Percentiles rank a stretch among this genome's conserved stretches.
phyloP scores from a whole-genome alignment of 2,888 invertebrate species.

The Lomographa bimaculata region DNA sequence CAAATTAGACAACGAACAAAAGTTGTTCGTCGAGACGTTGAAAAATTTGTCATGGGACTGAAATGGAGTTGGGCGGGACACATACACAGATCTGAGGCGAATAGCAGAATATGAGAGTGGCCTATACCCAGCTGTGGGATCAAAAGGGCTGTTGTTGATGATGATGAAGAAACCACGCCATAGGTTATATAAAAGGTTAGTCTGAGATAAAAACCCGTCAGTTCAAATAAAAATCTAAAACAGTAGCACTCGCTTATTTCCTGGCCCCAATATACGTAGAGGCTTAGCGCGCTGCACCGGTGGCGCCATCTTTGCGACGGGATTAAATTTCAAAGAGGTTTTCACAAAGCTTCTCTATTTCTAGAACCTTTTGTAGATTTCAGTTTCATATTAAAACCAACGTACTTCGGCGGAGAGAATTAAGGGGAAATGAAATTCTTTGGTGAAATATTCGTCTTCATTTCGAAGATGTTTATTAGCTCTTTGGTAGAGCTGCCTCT shows the following conservation, averaged over 20 bases:
- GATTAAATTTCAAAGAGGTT: conserved; percentile 63
- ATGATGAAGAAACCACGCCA: too few relatives aligned
- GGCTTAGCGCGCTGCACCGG: conserved; percentile 48
- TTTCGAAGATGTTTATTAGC: conserved; percentile 20
- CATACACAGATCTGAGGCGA: too few relatives aligned
- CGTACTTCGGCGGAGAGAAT: conserved; percentile 18
- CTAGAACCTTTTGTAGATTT: conserved; percentile 18
- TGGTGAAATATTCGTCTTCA: conserved; percentile 21
- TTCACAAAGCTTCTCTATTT: conserved; percentile 29
- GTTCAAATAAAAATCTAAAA: conserved; percentile 29
- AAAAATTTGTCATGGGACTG: too few relatives aligned
- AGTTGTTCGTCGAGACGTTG: too few relatives aligned
- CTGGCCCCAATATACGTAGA: conserved; percentile 51
- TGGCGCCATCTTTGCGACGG: conserved; percentile 56
- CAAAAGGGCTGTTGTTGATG: too few relatives aligned
- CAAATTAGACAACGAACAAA: too few relatives aligned
- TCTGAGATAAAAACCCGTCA: conserved; percentile 3
- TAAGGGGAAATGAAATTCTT: conserved; percentile 23
- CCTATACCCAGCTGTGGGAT: too few relatives aligned
- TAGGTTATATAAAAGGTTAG: too few relatives aligned
- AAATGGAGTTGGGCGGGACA: too few relatives aligned
- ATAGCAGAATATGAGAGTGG: too few relatives aligned
- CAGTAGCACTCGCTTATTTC: conserved; percentile 41
- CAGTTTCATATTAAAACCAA: conserved; percentile 27
- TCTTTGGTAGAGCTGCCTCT: conserved; percentile 14